These are phyloP conservation scores for Halictus rubicundus DNA, from an alignment of 1,140 invertebrate species.

Conservation along the genomic window DNA sequence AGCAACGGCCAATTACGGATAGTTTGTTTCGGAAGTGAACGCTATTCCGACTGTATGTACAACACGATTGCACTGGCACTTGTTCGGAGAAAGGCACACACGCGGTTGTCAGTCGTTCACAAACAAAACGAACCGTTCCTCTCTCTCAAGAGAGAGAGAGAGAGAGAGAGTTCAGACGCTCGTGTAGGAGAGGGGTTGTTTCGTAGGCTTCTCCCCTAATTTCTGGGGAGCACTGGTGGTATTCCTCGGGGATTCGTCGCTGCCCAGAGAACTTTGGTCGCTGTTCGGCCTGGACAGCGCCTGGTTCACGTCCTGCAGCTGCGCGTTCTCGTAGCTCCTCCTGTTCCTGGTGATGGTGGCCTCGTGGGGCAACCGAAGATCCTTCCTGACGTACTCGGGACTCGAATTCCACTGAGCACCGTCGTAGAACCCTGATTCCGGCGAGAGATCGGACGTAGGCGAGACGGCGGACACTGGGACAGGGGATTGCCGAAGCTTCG, in stretches of 20 bases:
- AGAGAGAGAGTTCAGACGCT: conserved; percentile 56
- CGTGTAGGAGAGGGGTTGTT: conserved; percentile 63
- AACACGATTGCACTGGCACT: conserved; percentile 34
- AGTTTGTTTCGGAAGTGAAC: conserved; percentile 2
- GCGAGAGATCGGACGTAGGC: conserved; percentile 54
- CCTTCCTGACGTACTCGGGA: conserved; percentile 46
- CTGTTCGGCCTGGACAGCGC: conserved; percentile 44
- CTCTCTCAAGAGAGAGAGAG: too few species aligned
- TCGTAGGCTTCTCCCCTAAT: conserved; percentile 30
- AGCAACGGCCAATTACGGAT: neutral
- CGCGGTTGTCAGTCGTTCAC: neutral
- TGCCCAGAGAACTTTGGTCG: conserved; percentile 61
- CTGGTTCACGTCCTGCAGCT: conserved; percentile 65
- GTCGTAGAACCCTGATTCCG: conserved; percentile 68
- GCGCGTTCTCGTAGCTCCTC: conserved; percentile 67
- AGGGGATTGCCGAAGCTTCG: neutral
- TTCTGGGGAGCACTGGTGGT: conserved; percentile 7
- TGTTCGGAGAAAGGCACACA: conserved; percentile 29
- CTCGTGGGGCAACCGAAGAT: conserved; percentile 37
- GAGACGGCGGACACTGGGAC: conserved; percentile 14
- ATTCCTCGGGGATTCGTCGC: conserved; percentile 54
- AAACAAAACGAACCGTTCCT: neutral
- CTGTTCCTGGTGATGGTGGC: conserved; percentile 56
- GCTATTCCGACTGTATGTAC: neutral
- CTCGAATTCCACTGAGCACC: conserved; percentile 54